Percentiles rank a stretch among this genome's conserved stretches.
Evolutionary conservation across 2,888 invertebrate genomes (phyloP).

Genomic region (Eurytoma californica): DNA sequence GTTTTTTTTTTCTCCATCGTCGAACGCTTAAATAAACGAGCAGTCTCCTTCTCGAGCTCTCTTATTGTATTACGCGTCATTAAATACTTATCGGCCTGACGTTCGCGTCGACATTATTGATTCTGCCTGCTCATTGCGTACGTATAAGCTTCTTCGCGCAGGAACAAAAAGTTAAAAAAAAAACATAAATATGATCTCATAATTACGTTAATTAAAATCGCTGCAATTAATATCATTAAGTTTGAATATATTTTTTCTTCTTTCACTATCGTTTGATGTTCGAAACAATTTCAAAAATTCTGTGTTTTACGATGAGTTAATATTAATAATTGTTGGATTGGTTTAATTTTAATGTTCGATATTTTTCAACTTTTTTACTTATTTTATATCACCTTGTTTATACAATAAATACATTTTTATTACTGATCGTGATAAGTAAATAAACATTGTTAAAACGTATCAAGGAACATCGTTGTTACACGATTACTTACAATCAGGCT

Average conservation of each 20-base stretch:
- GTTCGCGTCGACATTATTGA: constrained; percentile 69
- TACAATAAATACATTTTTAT: neutral
- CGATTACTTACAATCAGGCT: constrained; percentile 44
- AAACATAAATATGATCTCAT: neutral
- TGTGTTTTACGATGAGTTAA: no score
- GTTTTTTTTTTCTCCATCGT: neutral
- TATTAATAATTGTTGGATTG: no score
- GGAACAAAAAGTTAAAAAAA: no score
- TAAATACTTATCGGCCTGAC: constrained; percentile 72
- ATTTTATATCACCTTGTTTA: neutral
- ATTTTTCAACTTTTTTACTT: no score
- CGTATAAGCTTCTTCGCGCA: no score
- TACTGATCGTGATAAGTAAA: constrained; percentile 6
- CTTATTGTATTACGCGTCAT: constrained; percentile 72
- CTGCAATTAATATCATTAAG: neutral
- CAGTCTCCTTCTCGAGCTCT: constrained; percentile 43
- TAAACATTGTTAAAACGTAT: constrained; percentile 21
- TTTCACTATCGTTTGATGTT: no score
- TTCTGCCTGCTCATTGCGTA: constrained; percentile 40
- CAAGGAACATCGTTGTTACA: constrained; percentile 12
- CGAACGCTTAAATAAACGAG: constrained; percentile 10
- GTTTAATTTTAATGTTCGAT: no score
- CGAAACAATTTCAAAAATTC: no score
- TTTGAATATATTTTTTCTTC: no score
- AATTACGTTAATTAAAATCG: neutral